Evolutionary conservation across 1,140 invertebrate genomes (phyloP), one percentile per base, ranked within the genome.

Genomic region (Ceratina australensis): DNA sequence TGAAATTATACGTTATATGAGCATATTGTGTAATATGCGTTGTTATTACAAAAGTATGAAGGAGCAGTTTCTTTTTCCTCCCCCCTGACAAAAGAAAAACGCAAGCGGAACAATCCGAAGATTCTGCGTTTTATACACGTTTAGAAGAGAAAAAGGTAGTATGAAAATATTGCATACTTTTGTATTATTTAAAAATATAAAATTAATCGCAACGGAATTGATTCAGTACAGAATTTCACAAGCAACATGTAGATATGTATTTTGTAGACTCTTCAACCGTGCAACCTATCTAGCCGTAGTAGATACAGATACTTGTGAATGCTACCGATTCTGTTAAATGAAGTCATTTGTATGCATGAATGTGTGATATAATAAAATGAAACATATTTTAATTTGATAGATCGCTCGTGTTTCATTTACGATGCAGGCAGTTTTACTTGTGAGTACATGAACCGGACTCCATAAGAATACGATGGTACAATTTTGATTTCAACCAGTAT

Each of bases 361-460:
- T 82, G 79, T 82, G 77, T 88, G 74, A 85, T 85, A 85, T 85
- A 89, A 88, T 88, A 88, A 88, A 87, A 74, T 60, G 69, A 72
- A 86, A 76, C 63, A 87, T 87, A 89, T 87, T 88, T 87, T 87
- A 88, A 86, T 87, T 87, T 86, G 86, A 88, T 82, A 87, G 78
- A 82, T 79, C 61, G 72, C 57, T 33, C 16, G 54, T 77, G 50
- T 72, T 73, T 84, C 56, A 65, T 73, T 84, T 72, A 56, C 5
- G 26, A 73, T 65, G 49, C 26, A 66, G 33, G 33, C 33, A 24
- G 22, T 24, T 52, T 57, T 66, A 20, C 42, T 52, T 24, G 56
- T 50, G 69, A 65, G 61, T 56, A 60, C 49, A 69, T 69, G 52
- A 73, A 10, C 33, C 72, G 24, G 49, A 60, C 59, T 69, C 47